Evolutionary conservation across 2,888 invertebrate genomes (phyloP).

Genomic region (Ophioninae sp.): DNA sequence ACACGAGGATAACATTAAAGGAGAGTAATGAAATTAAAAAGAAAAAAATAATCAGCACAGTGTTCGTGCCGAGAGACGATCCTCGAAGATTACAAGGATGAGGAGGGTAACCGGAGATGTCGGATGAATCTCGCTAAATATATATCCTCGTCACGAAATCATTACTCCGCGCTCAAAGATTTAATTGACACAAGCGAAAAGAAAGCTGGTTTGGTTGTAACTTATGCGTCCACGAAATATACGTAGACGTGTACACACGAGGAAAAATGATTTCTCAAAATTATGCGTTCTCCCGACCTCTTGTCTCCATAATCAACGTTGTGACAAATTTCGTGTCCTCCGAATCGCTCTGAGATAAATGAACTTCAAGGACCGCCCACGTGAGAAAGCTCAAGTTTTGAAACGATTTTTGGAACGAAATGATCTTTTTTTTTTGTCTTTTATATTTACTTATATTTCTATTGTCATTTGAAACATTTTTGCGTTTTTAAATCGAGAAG

Average conservation of each 20-base stretch:
- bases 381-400: too few species aligned
- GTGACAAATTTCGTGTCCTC: too few species aligned
- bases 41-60: slow-evolving; percentile 15
- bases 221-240: neutral
- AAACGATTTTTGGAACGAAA: neutral
- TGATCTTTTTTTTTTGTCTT: too few species aligned
- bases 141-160: slow-evolving; percentile 58
- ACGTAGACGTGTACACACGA: neutral
- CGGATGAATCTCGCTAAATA: slow-evolving; percentile 36
- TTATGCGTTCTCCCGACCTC: too few species aligned
- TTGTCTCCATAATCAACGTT: too few species aligned
- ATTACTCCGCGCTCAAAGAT: slow-evolving; percentile 58
- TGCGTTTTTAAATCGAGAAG: too few species aligned
- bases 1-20: neutral
- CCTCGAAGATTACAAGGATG: neutral
- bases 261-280: too few species aligned
- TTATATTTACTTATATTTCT: too few species aligned
- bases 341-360: too few species aligned
- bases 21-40: neutral
- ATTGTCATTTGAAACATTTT: too few species aligned
- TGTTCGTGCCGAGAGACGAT: slow-evolving; percentile 20
- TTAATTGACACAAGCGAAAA: slow-evolving; percentile 61
- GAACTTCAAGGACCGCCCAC: too few species aligned
- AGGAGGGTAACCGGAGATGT: neutral
- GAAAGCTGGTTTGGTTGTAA: slow-evolving; percentile 50